These are phyloP conservation scores for Otus sunia DNA, from an alignment of 2,113 vertebrate species.

Conservation along the genomic window DNA sequence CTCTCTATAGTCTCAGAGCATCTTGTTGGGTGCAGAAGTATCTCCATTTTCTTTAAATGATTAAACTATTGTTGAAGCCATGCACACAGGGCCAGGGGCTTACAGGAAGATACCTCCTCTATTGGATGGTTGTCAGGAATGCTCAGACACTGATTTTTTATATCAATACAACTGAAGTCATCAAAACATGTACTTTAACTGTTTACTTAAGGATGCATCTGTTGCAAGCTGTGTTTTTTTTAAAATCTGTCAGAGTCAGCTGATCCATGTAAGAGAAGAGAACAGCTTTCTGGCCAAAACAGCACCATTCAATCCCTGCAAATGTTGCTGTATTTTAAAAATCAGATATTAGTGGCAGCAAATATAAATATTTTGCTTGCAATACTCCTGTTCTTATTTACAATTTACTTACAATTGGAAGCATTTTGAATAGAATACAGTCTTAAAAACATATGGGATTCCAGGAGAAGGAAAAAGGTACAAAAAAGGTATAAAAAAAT, in stretches of 20 bases:
- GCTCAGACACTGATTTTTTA: neutral
- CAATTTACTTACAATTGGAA: neutral
- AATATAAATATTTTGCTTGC: conserved; percentile 44
- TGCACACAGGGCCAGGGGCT: neutral
- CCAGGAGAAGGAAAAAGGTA: neutral
- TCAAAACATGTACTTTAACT: conserved; percentile 49
- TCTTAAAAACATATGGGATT: neutral
- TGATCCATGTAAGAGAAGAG: neutral
- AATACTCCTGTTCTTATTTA: neutral
- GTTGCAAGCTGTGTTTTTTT: conserved; percentile 26
- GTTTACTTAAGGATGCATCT: conserved; percentile 49
- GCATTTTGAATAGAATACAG: neutral
- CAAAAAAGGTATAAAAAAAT: neutral
- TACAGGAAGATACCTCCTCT: neutral
- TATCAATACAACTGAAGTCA: conserved; percentile 15
- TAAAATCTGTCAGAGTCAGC: conserved; percentile 19
- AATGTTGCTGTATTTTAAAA: neutral
- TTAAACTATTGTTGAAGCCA: neutral
- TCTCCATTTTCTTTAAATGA: neutral
- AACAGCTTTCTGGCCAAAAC: conserved; percentile 17
- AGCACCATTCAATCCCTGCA: neutral
- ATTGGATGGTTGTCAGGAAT: neutral
- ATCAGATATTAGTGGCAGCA: neutral
- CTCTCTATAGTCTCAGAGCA: neutral
- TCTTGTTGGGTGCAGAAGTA: neutral